A percentile compares a stretch with the other conserved stretches of the same genome.
phyloP scores from a whole-genome alignment of 2,888 invertebrate genomes.

The Cristatella mucedo region DNA sequence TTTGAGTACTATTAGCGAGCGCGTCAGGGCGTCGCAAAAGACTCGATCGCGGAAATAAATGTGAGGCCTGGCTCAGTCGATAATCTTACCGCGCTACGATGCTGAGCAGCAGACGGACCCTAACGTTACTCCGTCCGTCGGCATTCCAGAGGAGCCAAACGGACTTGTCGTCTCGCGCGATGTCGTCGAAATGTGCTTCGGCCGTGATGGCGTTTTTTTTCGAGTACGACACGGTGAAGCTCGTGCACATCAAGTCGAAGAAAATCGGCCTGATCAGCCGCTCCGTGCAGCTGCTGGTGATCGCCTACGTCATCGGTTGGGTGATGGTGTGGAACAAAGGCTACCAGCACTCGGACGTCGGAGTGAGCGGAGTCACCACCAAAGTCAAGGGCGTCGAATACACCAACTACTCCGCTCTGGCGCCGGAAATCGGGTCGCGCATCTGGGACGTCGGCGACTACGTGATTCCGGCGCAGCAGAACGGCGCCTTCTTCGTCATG shows the following conservation, averaged over 20 bases:
- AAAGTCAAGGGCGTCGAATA: slow-evolving; percentile 10
- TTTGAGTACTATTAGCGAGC: too few species aligned
- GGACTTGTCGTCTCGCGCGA: too few species aligned
- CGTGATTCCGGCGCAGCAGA: slow-evolving; percentile 42
- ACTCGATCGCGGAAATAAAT: too few species aligned
- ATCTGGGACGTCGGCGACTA: slow-evolving; percentile 43
- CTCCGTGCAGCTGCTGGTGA: slow-evolving; percentile 36
- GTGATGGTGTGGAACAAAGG: slow-evolving; percentile 42
- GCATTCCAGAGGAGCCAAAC: too few species aligned
- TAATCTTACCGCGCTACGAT: too few species aligned
- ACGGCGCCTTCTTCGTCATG: slow-evolving; percentile 42
- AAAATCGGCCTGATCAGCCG: slow-evolving; percentile 40
- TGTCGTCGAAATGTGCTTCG: too few species aligned
- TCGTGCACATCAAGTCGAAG: slow-evolving; percentile 40
- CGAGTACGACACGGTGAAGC: slow-evolving; percentile 41
- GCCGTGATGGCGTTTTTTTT: too few species aligned
- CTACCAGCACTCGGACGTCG: slow-evolving; percentile 39
- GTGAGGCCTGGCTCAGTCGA: too few species aligned
- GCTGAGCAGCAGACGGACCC: too few species aligned
- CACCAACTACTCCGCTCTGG: slow-evolving; percentile 11
- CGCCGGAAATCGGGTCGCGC: slow-evolving; percentile 16
- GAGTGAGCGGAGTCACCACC: slow-evolving; percentile 18
- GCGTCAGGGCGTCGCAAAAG: too few species aligned
- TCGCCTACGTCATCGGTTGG: slow-evolving; percentile 40
- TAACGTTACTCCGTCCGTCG: too few species aligned